Base-by-base conservation (phyloP, 2,888 invertebrate species). In the Oxystoma pomonae region DNA sequence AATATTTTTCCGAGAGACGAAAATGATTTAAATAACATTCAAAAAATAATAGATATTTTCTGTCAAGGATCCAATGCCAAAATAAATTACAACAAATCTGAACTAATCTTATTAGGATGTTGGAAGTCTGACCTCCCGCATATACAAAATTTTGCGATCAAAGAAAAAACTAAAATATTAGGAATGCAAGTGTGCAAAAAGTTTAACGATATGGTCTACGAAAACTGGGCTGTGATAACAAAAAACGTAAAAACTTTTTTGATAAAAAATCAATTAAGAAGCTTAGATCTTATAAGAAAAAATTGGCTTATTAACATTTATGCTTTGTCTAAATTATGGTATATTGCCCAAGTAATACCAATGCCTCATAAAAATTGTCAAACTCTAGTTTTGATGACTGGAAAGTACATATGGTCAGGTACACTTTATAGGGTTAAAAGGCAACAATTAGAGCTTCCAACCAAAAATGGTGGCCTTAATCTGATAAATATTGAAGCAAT, bases 21-120 rank as follows among this genome's bases (percentile, higher is more conserved):
- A 12, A 35, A 53, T 7, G 55, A 53, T 16, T 16, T 53, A 18
- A 53, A 53, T 7, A 16, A 53, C 3, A 16, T 53, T 7, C 17
- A 17, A 16, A 16, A 16, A 16, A n/a, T 16, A 7, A 53, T 53
- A 7, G 18, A 53, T 7, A 53, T 53, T 18, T 53, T 53, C 16
- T 16, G 18, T 7, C 3, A 53, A 53, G 55, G 55, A 7, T 16
- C 55, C 3, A 53, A 53, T 53, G 55, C 18, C 16, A 53, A 53
- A 53, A 53, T 53, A 53, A 53, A 53, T 18, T 53, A 17, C 16
- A 18, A 53, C 55, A 53, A 53, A 53, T 53, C 55, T 3, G 55
- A 53, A 16, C 9, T 53, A 16, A 17, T 53, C 5, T 7, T 53
- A 7, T 53, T 53, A n/a, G 55, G 55, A 7, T 7, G 55, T 18